phyloP scores from a whole-genome alignment of 1,140 invertebrate species.

The Phymorhynchus buccinoides region DNA sequence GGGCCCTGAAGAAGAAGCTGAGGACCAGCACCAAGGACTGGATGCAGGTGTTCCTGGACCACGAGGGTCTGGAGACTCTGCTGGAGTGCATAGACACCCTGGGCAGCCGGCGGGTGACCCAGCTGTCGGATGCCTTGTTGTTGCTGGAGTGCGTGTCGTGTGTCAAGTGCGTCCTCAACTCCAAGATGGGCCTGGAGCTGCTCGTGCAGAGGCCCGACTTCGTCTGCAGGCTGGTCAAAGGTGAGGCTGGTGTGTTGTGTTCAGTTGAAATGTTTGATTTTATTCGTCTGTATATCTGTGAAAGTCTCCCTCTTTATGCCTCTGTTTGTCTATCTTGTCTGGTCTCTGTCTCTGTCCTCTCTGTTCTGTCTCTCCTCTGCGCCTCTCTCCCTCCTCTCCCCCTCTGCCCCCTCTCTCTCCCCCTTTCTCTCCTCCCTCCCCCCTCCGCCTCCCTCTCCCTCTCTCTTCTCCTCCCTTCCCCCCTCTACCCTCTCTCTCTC shows the following conservation, averaged over 20 bases:
- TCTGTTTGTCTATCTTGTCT: too few species aligned
- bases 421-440: too few species aligned
- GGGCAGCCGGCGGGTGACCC: slow-evolving; percentile 59
- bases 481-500: too few species aligned
- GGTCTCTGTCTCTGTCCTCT: too few species aligned
- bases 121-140: slow-evolving; percentile 72
- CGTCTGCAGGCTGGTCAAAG: slow-evolving; percentile 72
- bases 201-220: slow-evolving; percentile 73
- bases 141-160: slow-evolving; percentile 75
- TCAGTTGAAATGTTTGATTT: too few species aligned
- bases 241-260: slow-evolving; percentile 68
- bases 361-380: too few species aligned
- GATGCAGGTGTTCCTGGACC: slow-evolving; percentile 75
- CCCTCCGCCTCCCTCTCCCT: too few species aligned
- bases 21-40: slow-evolving; percentile 69
- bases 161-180: slow-evolving; percentile 76
- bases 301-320: too few species aligned
- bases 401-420: too few species aligned
- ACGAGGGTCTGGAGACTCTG: slow-evolving; percentile 74
- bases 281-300: too few species aligned
- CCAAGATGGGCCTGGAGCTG: slow-evolving; percentile 74
- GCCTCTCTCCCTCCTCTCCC: too few species aligned
- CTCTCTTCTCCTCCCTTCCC: too few species aligned
- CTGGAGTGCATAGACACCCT: slow-evolving; percentile 74
- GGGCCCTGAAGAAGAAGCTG: slow-evolving; percentile 72